Percentiles rank a stretch among this genome's conserved stretches.
phyloP scores from a whole-genome alignment of 2,113 vertebrate genomes.

The Rhegmatorhina hoffmannsi region DNA sequence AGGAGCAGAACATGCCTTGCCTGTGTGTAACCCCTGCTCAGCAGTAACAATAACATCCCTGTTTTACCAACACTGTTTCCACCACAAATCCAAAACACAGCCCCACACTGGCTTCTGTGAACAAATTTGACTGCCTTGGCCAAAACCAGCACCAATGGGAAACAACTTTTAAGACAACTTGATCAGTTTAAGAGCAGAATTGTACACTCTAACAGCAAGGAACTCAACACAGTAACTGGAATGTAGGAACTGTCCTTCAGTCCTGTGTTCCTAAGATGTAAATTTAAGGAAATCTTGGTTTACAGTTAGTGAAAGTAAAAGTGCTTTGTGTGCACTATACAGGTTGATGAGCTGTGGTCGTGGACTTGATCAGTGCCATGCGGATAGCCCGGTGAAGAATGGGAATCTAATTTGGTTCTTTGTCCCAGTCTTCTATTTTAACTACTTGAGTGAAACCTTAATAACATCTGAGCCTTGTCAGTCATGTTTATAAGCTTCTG shows the following conservation, averaged over 20 bases:
- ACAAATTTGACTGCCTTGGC: background rate
- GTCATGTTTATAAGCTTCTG: slow-evolving; percentile 42
- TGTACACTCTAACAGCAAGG: background rate
- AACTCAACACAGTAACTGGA: background rate
- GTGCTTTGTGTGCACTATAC: background rate
- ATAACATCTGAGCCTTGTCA: slow-evolving; percentile 18
- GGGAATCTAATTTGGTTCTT: background rate
- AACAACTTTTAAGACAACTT: background rate
- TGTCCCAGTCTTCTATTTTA: background rate
- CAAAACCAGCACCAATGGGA: background rate
- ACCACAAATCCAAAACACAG: background rate
- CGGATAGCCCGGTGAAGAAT: background rate
- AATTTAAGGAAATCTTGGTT: background rate
- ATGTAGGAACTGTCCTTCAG: background rate
- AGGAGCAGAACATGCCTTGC: background rate
- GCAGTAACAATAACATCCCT: background rate
- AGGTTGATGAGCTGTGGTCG: accelerated
- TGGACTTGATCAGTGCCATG: background rate
- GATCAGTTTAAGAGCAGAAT: background rate
- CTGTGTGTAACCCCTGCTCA: background rate
- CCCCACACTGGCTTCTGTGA: background rate
- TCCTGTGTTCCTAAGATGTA: background rate
- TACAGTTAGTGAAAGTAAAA: background rate
- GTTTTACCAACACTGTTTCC: background rate
- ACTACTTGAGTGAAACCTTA: background rate